These are phyloP conservation scores for Dicyrtoma fusca DNA, from an alignment of 2,888 invertebrate species.

Conservation along the genomic window DNA sequence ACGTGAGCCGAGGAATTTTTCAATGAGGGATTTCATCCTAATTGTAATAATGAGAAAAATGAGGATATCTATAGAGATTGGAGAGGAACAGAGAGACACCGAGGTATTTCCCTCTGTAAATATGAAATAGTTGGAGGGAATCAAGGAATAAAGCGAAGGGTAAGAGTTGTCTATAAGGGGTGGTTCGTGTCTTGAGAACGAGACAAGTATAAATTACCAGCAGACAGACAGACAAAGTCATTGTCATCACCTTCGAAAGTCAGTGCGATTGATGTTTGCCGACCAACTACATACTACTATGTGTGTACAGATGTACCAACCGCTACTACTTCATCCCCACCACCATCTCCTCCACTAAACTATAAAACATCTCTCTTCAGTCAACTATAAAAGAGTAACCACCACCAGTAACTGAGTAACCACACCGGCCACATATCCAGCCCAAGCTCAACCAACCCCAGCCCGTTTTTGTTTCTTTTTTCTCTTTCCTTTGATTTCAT, in stretches of 20 bases:
- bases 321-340: constrained; percentile 15
- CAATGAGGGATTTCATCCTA: no score
- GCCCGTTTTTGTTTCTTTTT: no score
- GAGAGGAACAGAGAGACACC: background rate
- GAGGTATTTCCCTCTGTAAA: background rate
- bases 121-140: constrained; percentile 30
- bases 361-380: no score
- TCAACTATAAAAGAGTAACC: no score
- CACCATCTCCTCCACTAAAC: background rate
- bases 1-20: no score
- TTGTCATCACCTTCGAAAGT: constrained; percentile 42
- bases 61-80: background rate
- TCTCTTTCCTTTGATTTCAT: no score
- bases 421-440: no score
- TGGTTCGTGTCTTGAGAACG: constrained; percentile 37
- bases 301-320: constrained; percentile 1
- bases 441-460: no score
- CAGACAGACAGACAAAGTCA: constrained; percentile 38
- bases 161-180: constrained; percentile 29
- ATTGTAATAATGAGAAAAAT: constrained; percentile 1
- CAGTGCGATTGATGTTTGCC: constrained; percentile 36
- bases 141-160: constrained; percentile 11
- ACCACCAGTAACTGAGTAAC: no score
- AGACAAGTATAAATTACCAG: constrained; percentile 48
- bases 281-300: constrained; percentile 35